Conservation (phyloP, 2,888 invertebrate genomes). For the Thereva nobilitata region DNA sequence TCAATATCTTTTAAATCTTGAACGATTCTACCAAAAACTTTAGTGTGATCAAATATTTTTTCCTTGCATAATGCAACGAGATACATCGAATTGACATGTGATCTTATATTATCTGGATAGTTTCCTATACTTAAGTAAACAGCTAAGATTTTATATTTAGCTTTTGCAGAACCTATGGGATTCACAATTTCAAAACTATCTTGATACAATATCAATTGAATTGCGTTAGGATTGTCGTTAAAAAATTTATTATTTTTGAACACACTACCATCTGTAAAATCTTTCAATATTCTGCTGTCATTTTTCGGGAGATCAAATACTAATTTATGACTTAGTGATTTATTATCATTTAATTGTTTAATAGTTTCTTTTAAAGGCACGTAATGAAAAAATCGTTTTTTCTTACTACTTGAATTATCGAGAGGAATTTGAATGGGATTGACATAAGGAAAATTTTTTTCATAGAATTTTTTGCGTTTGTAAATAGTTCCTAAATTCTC, state of each 20-base stretch:
- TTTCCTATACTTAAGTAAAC: conserved; percentile 7
- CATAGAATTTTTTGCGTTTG: too few species aligned
- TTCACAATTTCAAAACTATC: conserved; percentile 6
- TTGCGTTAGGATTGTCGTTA: conserved; percentile 1
- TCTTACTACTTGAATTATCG: too few species aligned
- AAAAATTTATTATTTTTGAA: not conserved
- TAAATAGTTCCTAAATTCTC: too few species aligned
- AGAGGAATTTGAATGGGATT: too few species aligned
- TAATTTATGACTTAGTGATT: too few species aligned
- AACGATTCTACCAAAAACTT: conserved; percentile 19
- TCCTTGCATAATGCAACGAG: conserved; percentile 7
- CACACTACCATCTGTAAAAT: too few species aligned
- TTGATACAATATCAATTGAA: conserved; percentile 8
- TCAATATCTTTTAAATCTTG: conserved; percentile 36
- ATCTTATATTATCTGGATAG: not conserved
- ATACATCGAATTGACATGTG: too few species aligned
- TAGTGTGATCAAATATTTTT: conserved; percentile 8
- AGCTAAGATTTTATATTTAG: conserved; percentile 10
- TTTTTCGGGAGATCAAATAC: not conserved
- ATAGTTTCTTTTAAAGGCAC: too few species aligned
- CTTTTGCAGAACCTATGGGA: conserved; percentile 8
- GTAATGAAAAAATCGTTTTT: too few species aligned
- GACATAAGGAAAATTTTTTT: too few species aligned
- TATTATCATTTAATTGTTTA: too few species aligned
- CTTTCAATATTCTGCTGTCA: too few species aligned